Evolutionary conservation across 64 coral and sea anemone species (phyloP), one percentile per base, ranked within the genome.

Genomic region (Hydrozoanthus tunicans): DNA sequence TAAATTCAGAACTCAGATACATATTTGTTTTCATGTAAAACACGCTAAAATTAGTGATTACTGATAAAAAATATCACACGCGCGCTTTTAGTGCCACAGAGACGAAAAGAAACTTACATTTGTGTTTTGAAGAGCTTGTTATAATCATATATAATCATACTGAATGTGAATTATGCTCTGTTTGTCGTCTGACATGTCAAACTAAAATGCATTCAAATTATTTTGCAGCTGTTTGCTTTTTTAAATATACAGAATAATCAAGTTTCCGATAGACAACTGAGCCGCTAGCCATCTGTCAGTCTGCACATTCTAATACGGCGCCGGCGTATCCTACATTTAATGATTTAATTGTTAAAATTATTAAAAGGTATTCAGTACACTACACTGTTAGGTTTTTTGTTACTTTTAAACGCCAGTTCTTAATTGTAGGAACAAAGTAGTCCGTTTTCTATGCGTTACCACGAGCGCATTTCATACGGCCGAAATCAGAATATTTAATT

Each of bases 401-500:
- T 13, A 11, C 12, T 66, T 66, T 17, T 66, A 66, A 66, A 15
- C 10, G 10, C 17, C 13, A 43, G 32, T 43, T 66, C 17, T 66
- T 66, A 11, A 17, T 13, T 15, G 9, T 3, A 11, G 3, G 12
- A 66, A 66, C 12, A 17, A 66, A 66, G 9, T 43, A 43, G 2
- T 4, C 12, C 17, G 12, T 65, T 66, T 66, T 66, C 9, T 0
- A 66, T 51, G 10, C 53, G 32, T 52, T 76, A 52, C 25, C 11
- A 12, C 32, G 7, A 9, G 26, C 43, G 1, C 3, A 51, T 52
- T 52, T 11, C 70, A 27, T 11, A 27, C 13, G 61, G 9, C 51
- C 63, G 10, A 13, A 82, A 11, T 17, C 13, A 11, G 80, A 65
- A 82, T 82, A 82, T 64, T 82, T 64, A 82, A 64, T 82, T 82